Conservation (phyloP, 2,888 invertebrate genomes). For the Schizotus pectinicornis region DNA sequence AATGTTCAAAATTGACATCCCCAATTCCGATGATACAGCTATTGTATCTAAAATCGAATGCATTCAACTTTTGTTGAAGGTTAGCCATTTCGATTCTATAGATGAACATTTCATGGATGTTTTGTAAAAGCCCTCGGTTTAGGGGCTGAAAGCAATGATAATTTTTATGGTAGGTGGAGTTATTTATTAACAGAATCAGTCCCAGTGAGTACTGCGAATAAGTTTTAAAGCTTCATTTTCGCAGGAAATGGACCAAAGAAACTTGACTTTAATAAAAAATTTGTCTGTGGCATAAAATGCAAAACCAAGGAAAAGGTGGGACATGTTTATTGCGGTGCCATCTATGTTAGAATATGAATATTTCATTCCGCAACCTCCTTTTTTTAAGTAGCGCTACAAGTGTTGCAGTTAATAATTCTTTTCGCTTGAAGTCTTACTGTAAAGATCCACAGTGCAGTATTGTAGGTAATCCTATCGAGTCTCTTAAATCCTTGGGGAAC, state of each 20-base stretch:
- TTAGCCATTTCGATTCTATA: no score
- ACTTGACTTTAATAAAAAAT: neutral
- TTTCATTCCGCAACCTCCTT: neutral
- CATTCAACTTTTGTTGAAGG: no score
- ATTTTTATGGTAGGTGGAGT: no score
- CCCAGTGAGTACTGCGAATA: no score
- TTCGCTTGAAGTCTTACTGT: neutral
- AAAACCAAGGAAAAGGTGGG: neutral
- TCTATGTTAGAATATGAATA: neutral
- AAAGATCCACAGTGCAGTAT: slow-evolving; percentile 3
- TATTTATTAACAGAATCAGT: no score
- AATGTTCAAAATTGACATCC: no score
- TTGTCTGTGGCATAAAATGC: neutral
- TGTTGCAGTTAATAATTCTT: slow-evolving; percentile 3
- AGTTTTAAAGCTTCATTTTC: no score
- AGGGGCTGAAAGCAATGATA: no score
- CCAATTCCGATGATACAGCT: no score
- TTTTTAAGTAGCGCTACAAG: neutral
- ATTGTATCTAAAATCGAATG: no score
- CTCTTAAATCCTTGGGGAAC: neutral
- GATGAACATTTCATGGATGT: no score
- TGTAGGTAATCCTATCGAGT: slow-evolving; percentile 2
- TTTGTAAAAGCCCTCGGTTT: no score
- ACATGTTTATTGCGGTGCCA: neutral
- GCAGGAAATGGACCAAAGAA: neutral